A percentile compares a stretch with the other conserved stretches of the same genome.
Conservation (phyloP, 2,113 vertebrate species). For the Ictalurus punctatus region DNA sequence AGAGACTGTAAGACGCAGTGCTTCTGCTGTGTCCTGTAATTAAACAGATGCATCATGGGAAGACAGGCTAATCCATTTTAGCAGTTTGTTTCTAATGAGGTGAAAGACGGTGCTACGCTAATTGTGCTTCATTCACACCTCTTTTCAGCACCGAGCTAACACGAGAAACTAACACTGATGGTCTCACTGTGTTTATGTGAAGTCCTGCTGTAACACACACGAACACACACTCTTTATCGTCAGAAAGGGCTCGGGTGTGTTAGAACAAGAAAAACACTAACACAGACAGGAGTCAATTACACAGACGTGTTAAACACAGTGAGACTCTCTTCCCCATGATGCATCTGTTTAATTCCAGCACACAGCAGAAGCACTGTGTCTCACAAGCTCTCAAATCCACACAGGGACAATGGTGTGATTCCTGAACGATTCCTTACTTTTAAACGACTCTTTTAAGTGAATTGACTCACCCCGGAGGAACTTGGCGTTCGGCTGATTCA, state of each 20-base stretch:
- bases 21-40: conserved; percentile 31
- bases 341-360: conserved; percentile 48
- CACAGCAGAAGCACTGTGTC: conserved; percentile 33
- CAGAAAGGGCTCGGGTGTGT: background rate
- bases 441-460: background rate
- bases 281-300: background rate
- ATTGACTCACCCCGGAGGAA: background rate
- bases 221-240: background rate
- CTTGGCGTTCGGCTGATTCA: background rate
- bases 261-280: background rate
- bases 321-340: conserved; percentile 54
- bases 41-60: conserved; percentile 56
- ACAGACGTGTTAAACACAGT: background rate
- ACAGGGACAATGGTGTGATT: background rate
- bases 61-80: conserved; percentile 60
- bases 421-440: background rate
- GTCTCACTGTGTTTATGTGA: conserved; percentile 5
- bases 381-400: background rate
- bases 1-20: conserved; percentile 12
- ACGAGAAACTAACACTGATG: background rate
- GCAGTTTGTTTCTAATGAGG: conserved; percentile 63
- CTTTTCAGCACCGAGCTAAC: conserved; percentile 46
- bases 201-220: background rate
- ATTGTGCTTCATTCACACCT: conserved; percentile 61
- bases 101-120: conserved; percentile 64